A percentile compares a stretch with the other conserved stretches of the same genome.
phyloP scores from a whole-genome alignment of 2,888 invertebrate genomes.

The Baronia brevicornis region DNA sequence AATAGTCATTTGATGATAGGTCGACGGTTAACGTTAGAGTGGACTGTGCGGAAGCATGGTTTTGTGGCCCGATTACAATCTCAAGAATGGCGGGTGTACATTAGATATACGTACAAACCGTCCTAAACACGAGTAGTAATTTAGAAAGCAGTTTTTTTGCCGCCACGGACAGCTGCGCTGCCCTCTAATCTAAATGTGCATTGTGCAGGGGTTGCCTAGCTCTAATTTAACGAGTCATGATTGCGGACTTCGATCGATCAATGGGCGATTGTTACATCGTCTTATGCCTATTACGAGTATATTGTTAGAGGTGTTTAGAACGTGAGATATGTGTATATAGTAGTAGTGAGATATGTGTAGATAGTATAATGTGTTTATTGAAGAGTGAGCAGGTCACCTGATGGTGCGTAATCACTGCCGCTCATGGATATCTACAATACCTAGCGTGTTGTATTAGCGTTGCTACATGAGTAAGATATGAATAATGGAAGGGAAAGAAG shows the following conservation, averaged over 20 bases:
- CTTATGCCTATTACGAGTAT: neutral
- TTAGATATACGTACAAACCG: conserved; percentile 30
- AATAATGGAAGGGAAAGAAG: too few species aligned
- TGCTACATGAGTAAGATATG: too few species aligned
- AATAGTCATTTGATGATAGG: conserved; percentile 17
- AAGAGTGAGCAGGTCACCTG: too few species aligned
- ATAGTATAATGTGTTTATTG: too few species aligned
- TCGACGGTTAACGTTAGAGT: conserved; percentile 37
- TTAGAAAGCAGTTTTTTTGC: conserved; percentile 68
- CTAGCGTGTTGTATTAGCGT: too few species aligned
- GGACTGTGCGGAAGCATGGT: conserved; percentile 46
- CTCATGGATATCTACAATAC: too few species aligned
- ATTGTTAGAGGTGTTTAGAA: too few species aligned
- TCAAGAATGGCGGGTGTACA: conserved; percentile 50
- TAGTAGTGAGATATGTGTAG: too few species aligned
- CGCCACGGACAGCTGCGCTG: conserved; percentile 66
- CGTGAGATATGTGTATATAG: too few species aligned
- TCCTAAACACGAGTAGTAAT: conserved; percentile 53
- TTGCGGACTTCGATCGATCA: conserved; percentile 31
- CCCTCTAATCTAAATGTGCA: conserved; percentile 65
- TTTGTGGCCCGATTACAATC: conserved; percentile 48
- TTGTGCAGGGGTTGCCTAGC: conserved; percentile 51
- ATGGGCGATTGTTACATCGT: conserved; percentile 15
- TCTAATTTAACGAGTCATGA: conserved; percentile 56
- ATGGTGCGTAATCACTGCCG: too few species aligned